Percentiles rank a stretch among this genome's conserved stretches.
These are phyloP conservation scores for Castor canadensis DNA, from an alignment of 2,113 vertebrate genomes.

Conservation along the genomic window DNA sequence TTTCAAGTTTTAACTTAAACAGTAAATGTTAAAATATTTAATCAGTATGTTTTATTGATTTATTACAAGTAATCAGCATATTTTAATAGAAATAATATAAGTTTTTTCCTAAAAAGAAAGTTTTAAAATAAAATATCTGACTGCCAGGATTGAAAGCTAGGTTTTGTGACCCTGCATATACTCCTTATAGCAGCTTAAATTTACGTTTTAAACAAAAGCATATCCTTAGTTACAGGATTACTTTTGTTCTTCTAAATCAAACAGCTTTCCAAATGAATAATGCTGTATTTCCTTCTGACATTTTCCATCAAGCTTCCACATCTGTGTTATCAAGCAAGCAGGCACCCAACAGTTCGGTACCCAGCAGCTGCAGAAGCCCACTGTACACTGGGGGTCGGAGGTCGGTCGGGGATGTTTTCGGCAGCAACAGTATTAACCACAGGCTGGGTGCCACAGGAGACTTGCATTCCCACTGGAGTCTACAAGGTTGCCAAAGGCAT, in stretches of 20 bases:
- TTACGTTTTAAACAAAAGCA: not conserved
- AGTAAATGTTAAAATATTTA: slow-evolving; percentile 5
- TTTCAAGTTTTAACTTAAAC: not conserved
- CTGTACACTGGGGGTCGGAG: no score
- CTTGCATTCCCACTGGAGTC: not conserved
- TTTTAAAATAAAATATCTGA: slow-evolving; percentile 25
- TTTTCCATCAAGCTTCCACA: not conserved
- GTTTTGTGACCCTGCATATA: not conserved
- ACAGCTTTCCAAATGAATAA: not conserved
- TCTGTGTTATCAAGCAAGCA: no score
- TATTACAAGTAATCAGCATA: not conserved
- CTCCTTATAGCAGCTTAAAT: not conserved
- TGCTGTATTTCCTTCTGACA: not conserved
- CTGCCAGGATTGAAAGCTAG: not conserved
- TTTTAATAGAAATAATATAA: not conserved
- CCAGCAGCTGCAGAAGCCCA: rapidly evolving
- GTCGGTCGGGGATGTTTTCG: not conserved
- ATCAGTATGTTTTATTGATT: not conserved
- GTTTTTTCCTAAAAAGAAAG: not conserved
- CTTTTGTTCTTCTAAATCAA: slow-evolving; percentile 23
- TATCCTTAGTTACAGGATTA: not conserved
- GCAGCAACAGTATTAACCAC: not conserved
- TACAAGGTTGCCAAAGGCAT: not conserved
- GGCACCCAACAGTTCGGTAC: rapidly evolving
- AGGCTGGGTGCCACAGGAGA: not conserved